Conservation (phyloP, 37 sponge, comb jelly and placozoan species). For the Aphrocallistes beatrix region DNA sequence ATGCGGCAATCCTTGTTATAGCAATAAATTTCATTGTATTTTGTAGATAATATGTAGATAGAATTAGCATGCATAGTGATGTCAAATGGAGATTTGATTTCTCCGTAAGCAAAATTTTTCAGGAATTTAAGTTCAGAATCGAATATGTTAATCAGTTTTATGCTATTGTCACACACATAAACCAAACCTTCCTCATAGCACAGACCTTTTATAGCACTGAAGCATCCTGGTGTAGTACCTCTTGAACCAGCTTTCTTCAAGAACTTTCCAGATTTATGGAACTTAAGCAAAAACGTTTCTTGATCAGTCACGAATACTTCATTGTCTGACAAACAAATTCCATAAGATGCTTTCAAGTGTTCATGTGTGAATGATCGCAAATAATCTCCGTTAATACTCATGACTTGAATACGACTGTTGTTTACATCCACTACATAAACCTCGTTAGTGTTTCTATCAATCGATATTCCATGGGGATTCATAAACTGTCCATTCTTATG, state of each 20-base stretch:
- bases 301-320: background rate
- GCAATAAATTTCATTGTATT: background rate
- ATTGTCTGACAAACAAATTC: background rate
- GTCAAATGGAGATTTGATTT: background rate
- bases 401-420: slow-evolving; percentile 10
- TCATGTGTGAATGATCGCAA: background rate
- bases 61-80: no score
- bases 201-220: no score
- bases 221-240: no score
- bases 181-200: no score
- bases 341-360: background rate
- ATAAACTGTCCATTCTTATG: background rate
- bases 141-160: background rate
- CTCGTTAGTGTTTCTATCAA: background rate
- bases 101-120: background rate
- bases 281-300: background rate
- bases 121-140: background rate
- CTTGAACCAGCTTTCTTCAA: background rate
- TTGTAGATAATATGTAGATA: background rate
- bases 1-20: background rate
- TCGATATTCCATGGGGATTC: background rate
- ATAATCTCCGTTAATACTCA: background rate
- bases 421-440: background rate
- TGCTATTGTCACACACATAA: no score
- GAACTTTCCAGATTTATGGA: background rate